Percentiles rank a stretch among this genome's conserved stretches.
These are phyloP conservation scores for Acholoe squamosa DNA, from an alignment of 2,888 invertebrate species.

Conservation along the genomic window DNA sequence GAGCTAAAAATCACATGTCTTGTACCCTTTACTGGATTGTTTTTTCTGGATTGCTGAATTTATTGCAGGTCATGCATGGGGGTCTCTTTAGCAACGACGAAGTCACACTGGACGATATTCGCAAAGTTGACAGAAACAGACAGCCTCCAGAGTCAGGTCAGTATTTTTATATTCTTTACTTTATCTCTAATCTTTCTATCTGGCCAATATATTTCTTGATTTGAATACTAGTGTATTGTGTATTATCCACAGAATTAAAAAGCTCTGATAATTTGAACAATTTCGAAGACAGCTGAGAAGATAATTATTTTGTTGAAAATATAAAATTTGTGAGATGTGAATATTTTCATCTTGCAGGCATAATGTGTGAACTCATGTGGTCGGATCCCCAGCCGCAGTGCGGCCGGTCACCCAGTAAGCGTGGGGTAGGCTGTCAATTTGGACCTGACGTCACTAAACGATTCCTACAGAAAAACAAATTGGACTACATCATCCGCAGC, in stretches of 20 bases:
- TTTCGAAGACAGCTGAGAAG: too few species aligned
- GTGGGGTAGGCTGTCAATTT: slow-evolving; percentile 99
- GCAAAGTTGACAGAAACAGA: slow-evolving; percentile 93
- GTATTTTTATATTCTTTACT: background rate
- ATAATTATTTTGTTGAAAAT: too few species aligned
- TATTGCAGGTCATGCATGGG: slow-evolving; percentile 95
- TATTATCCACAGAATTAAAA: too few species aligned
- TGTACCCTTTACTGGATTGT: too few species aligned
- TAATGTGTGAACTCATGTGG: slow-evolving; percentile 99
- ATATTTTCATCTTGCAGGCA: slow-evolving; percentile 84
- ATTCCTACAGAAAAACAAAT: slow-evolving; percentile 91
- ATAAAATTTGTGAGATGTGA: background rate
- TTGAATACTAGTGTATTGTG: too few species aligned
- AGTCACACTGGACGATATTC: slow-evolving; percentile 95
- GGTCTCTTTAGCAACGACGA: slow-evolving; percentile 97
- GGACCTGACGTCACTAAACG: slow-evolving; percentile 97
- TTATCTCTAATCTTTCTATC: too few species aligned
- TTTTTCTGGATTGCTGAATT: too few species aligned
- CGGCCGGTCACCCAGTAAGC: slow-evolving; percentile 95
- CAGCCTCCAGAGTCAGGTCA: slow-evolving; percentile 97
- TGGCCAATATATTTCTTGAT: too few species aligned
- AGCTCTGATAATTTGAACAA: too few species aligned
- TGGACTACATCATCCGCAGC: slow-evolving; percentile 97
- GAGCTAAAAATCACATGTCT: too few species aligned
- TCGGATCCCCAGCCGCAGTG: slow-evolving; percentile 96